Evolutionary conservation across 2,888 invertebrate genomes (phyloP).

Genomic region (Andrena bicolor): DNA sequence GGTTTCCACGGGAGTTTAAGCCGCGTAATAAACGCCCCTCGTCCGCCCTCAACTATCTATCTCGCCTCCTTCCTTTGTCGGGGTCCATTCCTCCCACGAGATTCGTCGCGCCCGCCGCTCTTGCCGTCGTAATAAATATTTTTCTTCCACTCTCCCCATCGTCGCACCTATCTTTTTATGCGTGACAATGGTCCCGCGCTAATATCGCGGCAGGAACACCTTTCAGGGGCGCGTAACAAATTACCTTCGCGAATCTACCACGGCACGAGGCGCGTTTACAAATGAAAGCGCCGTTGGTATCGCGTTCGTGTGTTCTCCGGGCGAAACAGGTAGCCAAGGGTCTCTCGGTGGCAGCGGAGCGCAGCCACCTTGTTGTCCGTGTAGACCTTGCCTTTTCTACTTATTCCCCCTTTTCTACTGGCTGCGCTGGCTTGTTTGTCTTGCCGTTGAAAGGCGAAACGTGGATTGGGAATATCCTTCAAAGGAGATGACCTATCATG

Average conservation of each 20-base stretch:
- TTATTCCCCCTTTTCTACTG: neutral
- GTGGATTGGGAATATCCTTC: conserved; percentile 5
- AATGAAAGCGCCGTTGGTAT: too few species aligned
- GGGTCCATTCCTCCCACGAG: conserved; percentile 16
- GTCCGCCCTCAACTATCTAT: conserved; percentile 32
- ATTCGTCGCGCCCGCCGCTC: neutral
- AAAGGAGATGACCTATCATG: conserved; percentile 1
- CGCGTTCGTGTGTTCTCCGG: too few species aligned
- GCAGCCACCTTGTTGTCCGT: too few species aligned
- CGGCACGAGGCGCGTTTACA: too few species aligned
- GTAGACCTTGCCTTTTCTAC: too few species aligned
- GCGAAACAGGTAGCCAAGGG: too few species aligned
- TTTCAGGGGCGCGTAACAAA: neutral
- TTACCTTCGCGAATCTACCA: too few species aligned
- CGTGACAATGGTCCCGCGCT: conserved; percentile 12
- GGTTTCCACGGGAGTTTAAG: conserved; percentile 49
- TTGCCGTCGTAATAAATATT: conserved; percentile 38
- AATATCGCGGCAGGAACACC: conserved; percentile 21
- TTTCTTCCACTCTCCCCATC: conserved; percentile 9
- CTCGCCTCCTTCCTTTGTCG: conserved; percentile 37
- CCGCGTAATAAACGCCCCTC: conserved; percentile 43
- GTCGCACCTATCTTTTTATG: conserved; percentile 5
- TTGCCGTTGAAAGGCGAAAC: neutral
- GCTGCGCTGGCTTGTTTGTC: neutral
- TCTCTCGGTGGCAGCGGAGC: too few species aligned